Evolutionary conservation across 2,888 invertebrate genomes (phyloP).

Genomic region (Oasisia sp.): DNA sequence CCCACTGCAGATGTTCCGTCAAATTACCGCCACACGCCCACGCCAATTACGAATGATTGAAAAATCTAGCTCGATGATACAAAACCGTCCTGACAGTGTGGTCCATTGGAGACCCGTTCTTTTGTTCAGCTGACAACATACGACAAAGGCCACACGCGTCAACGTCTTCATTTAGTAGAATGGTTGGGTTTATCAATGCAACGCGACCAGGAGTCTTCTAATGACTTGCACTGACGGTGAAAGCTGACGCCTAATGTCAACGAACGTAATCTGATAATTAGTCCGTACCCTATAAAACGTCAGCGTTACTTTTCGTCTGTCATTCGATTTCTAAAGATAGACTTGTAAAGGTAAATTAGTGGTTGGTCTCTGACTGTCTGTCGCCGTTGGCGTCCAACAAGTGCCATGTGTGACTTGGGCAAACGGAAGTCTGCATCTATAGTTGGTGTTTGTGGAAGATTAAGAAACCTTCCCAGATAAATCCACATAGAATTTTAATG

Average conservation of each 20-base stretch:
- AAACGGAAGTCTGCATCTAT: not conserved
- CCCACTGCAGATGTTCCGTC: not conserved
- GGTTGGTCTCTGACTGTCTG: not conserved
- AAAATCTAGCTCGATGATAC: not conserved
- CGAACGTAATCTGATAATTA: not conserved
- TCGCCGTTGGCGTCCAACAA: not conserved
- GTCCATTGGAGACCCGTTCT: not conserved
- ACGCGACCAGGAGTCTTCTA: not conserved
- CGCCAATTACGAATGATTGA: not conserved
- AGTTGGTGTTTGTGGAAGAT: no score
- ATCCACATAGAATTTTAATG: no score
- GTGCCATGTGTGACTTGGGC: not conserved
- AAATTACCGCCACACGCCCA: not conserved
- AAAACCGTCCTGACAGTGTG: not conserved
- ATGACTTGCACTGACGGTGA: conserved; percentile 1
- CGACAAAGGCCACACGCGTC: not conserved
- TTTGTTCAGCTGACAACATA: not conserved
- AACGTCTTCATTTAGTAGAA: not conserved
- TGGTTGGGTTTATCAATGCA: not conserved
- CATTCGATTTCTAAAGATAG: not conserved
- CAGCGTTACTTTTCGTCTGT: not conserved
- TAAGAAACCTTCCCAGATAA: no score
- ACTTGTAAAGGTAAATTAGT: not conserved
- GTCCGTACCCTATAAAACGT: not conserved
- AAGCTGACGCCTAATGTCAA: not conserved